Conservation (phyloP, 1,140 invertebrate genomes). For the Drosophila nigromelanica region DNA sequence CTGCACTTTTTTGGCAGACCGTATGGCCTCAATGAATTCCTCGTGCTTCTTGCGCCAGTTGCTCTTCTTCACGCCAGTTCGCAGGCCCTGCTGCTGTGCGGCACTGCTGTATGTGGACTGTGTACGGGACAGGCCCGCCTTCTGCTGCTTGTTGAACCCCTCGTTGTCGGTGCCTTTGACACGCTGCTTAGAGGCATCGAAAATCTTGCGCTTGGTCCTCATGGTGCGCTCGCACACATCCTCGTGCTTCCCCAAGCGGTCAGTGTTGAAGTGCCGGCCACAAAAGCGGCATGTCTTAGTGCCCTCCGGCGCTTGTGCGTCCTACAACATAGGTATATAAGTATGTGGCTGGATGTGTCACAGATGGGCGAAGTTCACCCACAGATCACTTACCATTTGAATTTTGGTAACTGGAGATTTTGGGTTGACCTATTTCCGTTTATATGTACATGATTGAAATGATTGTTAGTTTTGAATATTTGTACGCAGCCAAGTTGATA, state of each 20-base stretch:
- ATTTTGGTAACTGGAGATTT: conserved; percentile 63
- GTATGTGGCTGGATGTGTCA: background rate
- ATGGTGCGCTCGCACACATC: conserved; percentile 91
- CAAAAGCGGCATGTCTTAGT: conserved; percentile 87
- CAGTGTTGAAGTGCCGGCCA: conserved; percentile 89
- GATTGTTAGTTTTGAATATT: conserved; percentile 13
- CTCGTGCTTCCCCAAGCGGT: conserved; percentile 92
- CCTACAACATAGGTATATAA: background rate
- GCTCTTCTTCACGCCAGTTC: conserved; percentile 85
- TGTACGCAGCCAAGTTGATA: background rate
- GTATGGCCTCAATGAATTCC: conserved; percentile 94
- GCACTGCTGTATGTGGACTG: conserved; percentile 63
- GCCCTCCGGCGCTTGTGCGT: conserved; percentile 48
- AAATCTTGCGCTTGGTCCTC: conserved; percentile 92
- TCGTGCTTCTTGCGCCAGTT: conserved; percentile 97
- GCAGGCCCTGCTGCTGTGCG: conserved; percentile 57
- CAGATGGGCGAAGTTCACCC: background rate
- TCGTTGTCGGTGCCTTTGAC: conserved; percentile 94
- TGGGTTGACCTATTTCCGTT: conserved; percentile 24
- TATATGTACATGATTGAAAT: conserved; percentile 8
- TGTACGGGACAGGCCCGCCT: conserved; percentile 35
- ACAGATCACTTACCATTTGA: conserved; percentile 48
- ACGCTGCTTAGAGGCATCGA: conserved; percentile 93
- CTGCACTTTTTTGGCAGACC: conserved; percentile 95
- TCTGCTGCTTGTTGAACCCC: conserved; percentile 84